phyloP scores from a whole-genome alignment of 1,140 invertebrate genomes.

The Drosophila repletoides region DNA sequence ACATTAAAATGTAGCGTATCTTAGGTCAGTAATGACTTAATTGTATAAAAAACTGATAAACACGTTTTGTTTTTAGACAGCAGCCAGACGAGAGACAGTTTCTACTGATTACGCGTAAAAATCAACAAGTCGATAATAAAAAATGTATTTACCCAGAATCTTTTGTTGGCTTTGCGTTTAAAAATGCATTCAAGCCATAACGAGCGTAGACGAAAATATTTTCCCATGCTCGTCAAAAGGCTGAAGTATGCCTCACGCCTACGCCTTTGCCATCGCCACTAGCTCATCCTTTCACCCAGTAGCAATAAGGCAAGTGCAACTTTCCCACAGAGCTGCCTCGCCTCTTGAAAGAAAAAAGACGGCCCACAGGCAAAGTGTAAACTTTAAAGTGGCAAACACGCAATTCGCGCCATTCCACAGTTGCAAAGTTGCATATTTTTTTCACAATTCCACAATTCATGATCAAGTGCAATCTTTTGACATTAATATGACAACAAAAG shows the following conservation, averaged over 20 bases:
- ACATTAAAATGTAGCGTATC: conserved; percentile 40
- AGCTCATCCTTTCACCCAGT: conserved; percentile 47
- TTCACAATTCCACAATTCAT: conserved; percentile 61
- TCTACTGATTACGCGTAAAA: conserved; percentile 12
- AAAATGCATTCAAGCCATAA: conserved; percentile 19
- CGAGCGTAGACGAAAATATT: conserved; percentile 1
- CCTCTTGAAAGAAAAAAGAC: conserved; percentile 8
- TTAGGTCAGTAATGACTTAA: conserved; percentile 49
- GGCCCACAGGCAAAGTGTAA: conserved; percentile 44
- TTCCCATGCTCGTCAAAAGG: conserved; percentile 28
- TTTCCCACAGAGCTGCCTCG: conserved; percentile 45
- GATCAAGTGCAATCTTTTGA: conserved; percentile 80
- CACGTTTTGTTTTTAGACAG: conserved; percentile 46
- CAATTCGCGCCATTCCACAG: conserved; percentile 18
- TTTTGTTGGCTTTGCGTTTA: conserved; percentile 28
- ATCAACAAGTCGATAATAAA: conserved; percentile 22
- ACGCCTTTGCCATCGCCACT: too few relatives aligned
- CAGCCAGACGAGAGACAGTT: conserved; percentile 12
- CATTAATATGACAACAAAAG: conserved; percentile 78
- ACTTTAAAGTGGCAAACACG: conserved; percentile 72
- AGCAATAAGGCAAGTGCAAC: conserved; percentile 14
- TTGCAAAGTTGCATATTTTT: conserved; percentile 19
- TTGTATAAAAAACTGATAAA: conserved; percentile 38
- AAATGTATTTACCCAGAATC: conserved; percentile 32
- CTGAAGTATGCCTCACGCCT: too few relatives aligned